Conservation (phyloP, 2,113 vertebrate species). For the Coracopsis vasa region DNA sequence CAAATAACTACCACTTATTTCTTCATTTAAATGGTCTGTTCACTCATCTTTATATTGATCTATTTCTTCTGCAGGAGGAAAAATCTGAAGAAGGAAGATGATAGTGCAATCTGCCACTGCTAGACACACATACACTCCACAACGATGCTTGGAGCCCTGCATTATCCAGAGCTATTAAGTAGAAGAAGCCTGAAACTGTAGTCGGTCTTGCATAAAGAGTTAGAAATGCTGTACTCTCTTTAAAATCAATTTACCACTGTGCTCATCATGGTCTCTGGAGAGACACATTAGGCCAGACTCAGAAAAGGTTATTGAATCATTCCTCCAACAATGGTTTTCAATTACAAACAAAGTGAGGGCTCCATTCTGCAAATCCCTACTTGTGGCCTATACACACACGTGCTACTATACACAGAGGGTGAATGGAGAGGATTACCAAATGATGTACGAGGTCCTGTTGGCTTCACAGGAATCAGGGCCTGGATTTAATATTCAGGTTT, state of each 20-base stretch:
- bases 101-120: background rate
- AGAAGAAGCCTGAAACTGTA: slow-evolving; percentile 35
- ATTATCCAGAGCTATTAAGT: slow-evolving; percentile 7
- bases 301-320: slow-evolving; percentile 34
- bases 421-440: background rate
- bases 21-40: background rate
- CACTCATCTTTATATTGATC: background rate
- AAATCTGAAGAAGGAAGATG: background rate
- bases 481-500: background rate
- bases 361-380: background rate
- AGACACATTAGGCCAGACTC: slow-evolving; percentile 24
- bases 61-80: background rate
- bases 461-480: background rate
- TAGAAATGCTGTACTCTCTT: slow-evolving; percentile 21
- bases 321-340: slow-evolving; percentile 39
- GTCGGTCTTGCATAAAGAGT: slow-evolving; percentile 38
- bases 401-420: background rate
- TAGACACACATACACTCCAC: background rate
- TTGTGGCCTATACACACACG: background rate
- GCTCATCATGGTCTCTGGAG: background rate
- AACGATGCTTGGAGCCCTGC: background rate
- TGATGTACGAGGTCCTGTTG: fast-evolving
- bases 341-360: slow-evolving; percentile 20
- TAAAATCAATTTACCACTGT: slow-evolving; percentile 46
- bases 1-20: background rate